Percentiles rank a stretch among this genome's conserved stretches.
phyloP scores from a whole-genome alignment of 2,797 vertebrate species.

The Syngnathus acus region DNA sequence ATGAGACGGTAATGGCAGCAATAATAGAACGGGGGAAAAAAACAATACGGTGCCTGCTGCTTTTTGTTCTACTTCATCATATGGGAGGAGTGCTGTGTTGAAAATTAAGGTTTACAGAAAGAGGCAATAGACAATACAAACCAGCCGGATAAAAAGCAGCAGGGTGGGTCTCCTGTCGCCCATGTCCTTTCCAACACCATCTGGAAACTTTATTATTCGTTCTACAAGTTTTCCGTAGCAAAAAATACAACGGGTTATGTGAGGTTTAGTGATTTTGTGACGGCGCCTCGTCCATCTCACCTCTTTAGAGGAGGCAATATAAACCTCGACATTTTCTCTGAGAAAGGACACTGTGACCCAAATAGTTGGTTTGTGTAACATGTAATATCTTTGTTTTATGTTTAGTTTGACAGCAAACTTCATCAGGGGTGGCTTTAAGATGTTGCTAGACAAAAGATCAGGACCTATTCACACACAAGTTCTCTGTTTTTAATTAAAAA shows the following conservation, averaged over 20 bases:
- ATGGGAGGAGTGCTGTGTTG: neutral
- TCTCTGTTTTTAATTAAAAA: no score
- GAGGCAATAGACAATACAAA: neutral
- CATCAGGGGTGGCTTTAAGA: no score
- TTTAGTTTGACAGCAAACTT: no score
- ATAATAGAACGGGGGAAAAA: conserved; percentile 19
- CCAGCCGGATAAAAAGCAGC: neutral
- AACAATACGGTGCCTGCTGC: conserved; percentile 7
- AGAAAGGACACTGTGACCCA: no score
- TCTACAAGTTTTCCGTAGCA: neutral
- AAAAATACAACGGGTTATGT: neutral
- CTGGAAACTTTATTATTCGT: neutral
- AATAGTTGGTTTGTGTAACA: no score
- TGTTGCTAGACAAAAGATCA: no score
- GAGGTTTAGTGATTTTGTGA: neutral
- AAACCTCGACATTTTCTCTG: no score
- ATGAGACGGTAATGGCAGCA: conserved; percentile 26
- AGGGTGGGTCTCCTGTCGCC: neutral
- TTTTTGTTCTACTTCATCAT: conserved; percentile 13
- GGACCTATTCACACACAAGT: no score
- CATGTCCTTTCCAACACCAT: neutral
- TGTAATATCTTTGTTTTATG: no score
- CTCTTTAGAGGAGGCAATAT: no score
- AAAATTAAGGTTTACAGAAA: conserved; percentile 2
- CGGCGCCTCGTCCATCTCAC: neutral